A percentile compares a stretch with the other conserved stretches of the same genome.
Evolutionary conservation across 30 jellyfish, hydroid and myxozoan species (phyloP).

Genomic region (Turritopsis rubra): DNA sequence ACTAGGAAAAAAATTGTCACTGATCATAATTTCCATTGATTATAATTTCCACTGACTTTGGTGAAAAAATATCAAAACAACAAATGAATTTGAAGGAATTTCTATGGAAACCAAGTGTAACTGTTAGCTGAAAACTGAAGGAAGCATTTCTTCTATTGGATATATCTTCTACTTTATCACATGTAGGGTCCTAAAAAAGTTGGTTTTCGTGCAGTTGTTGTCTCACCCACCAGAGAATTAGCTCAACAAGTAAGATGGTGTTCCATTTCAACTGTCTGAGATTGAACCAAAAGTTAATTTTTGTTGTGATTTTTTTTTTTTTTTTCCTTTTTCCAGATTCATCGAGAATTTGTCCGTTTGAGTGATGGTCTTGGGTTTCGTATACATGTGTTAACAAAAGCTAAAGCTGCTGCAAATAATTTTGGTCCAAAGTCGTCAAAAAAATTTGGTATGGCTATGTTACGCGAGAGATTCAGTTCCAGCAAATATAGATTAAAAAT

Average conservation of each 20-base stretch:
- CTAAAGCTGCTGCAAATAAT: slow-evolving; percentile 60
- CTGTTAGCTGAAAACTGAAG: too few species aligned
- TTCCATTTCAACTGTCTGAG: not conserved
- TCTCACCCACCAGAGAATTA: slow-evolving; percentile 94
- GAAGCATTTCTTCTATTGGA: not conserved
- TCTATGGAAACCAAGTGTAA: too few species aligned
- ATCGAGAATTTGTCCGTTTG: slow-evolving; percentile 77
- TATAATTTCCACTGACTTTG: not conserved
- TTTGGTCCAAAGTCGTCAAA: slow-evolving; percentile 44
- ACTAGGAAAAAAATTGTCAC: too few species aligned
- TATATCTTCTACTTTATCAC: not conserved
- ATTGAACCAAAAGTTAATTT: not conserved
- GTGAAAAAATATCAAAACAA: too few species aligned
- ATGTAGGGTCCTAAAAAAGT: slow-evolving; percentile 62
- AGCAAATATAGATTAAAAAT: not conserved
- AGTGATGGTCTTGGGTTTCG: slow-evolving; percentile 67
- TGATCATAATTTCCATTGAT: too few species aligned
- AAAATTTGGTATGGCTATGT: not conserved
- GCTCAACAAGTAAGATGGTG: slow-evolving; percentile 79
- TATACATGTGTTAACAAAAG: slow-evolving; percentile 63
- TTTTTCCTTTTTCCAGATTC: slow-evolving; percentile 37
- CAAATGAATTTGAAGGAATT: too few species aligned
- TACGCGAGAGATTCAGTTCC: not conserved
- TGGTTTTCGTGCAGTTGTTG: slow-evolving; percentile 81
- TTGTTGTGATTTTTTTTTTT: not conserved